Conservation (phyloP, 2,888 invertebrate species). For the Malthinus flaveolus region DNA sequence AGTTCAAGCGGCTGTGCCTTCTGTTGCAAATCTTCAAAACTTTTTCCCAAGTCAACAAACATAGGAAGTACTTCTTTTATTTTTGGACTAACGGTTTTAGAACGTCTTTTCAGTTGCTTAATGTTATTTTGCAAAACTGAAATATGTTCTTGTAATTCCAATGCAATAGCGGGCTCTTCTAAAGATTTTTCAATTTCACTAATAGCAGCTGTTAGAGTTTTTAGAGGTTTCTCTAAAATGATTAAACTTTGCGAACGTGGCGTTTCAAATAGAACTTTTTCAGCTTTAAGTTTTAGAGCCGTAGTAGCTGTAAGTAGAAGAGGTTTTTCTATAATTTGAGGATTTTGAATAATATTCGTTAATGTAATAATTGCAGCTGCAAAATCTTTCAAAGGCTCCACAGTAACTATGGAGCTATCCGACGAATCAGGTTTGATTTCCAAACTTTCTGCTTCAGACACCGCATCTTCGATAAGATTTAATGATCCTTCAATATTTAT, state of each 20-base stretch:
- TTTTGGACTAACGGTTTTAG: no score
- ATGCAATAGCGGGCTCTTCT: neutral
- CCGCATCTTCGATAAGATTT: conserved; percentile 2
- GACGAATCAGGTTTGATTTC: neutral
- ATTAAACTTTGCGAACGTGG: neutral
- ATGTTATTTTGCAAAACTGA: no score
- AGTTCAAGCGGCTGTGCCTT: no score
- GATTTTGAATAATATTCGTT: conserved; percentile 4
- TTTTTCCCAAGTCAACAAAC: no score
- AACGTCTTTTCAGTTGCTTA: no score
- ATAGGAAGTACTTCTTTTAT: no score
- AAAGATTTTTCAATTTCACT: neutral
- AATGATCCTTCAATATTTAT: conserved; percentile 8
- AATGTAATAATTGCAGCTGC: neutral
- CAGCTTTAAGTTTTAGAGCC: neutral
- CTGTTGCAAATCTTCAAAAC: no score
- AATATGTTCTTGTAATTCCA: no score
- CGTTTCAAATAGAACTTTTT: neutral
- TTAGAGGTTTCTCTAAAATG: neutral
- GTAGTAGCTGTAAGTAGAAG: neutral
- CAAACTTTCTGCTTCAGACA: neutral
- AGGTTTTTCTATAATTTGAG: neutral
- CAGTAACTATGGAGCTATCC: neutral
- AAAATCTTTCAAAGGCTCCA: conserved; percentile 3
- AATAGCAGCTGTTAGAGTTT: conserved; percentile 2